These are phyloP conservation scores for Acrossocheilus fasciatus DNA, from an alignment of 2,797 vertebrate species.

Conservation along the genomic window DNA sequence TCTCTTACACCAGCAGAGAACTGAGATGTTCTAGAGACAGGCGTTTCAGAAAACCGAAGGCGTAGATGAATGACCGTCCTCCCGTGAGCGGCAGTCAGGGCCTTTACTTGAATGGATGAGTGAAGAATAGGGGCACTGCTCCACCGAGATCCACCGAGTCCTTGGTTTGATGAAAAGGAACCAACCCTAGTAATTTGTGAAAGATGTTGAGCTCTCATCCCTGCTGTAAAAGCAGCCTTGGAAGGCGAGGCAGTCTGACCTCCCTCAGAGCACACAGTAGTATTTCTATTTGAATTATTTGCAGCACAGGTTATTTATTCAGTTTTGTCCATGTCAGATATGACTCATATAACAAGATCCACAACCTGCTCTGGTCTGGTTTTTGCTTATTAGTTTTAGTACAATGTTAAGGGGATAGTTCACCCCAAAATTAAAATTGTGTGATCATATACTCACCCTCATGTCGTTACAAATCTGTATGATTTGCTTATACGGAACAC, in stretches of 20 bases:
- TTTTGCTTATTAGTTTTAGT: constrained; percentile 7
- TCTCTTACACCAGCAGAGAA: constrained; percentile 49
- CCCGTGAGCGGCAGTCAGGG: constrained; percentile 53
- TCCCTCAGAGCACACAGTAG: not conserved
- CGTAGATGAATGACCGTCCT: constrained; percentile 60
- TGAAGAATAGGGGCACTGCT: constrained; percentile 56
- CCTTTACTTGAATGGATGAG: constrained; percentile 50
- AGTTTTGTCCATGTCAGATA: not conserved
- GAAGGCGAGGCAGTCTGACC: not conserved
- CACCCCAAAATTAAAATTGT: not conserved
- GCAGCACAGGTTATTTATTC: constrained; percentile 15
- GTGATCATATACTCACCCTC: not conserved
- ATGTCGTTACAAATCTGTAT: not conserved
- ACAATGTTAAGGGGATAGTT: not conserved
- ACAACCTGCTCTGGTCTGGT: not conserved
- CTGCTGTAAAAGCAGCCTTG: constrained; percentile 16
- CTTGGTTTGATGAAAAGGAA: constrained; percentile 50
- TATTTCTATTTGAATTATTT: constrained; percentile 4
- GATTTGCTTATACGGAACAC: not conserved
- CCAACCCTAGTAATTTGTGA: not conserved
- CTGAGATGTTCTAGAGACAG: constrained; percentile 46
- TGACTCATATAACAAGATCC: not conserved
- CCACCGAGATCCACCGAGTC: constrained; percentile 49
- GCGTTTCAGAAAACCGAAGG: constrained; percentile 44
- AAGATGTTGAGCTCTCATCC: constrained; percentile 3